Percentiles rank a stretch among this genome's conserved stretches.
These are phyloP conservation scores for Himalopsyche anomala DNA, from an alignment of 2,888 invertebrate genomes.

Conservation along the genomic window DNA sequence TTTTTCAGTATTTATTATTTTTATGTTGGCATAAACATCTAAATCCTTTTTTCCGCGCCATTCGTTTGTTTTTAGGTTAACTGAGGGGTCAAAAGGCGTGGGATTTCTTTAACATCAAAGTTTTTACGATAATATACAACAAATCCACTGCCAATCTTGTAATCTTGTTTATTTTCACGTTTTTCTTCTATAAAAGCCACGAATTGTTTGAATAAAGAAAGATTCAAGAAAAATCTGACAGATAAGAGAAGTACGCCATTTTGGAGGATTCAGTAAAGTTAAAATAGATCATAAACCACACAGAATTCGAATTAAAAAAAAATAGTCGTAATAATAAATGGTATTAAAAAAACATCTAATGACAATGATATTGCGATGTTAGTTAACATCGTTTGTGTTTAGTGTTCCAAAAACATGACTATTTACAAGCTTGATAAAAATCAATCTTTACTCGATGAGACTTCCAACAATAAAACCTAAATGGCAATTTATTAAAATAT, in stretches of 20 bases:
- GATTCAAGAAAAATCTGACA: conserved; percentile 11
- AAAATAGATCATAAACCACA: no score
- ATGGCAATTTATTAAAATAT: no score
- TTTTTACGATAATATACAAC: conserved; percentile 32
- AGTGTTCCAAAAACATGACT: no score
- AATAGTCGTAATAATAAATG: no score
- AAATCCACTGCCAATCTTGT: conserved; percentile 31
- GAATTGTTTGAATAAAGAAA: conserved; percentile 21
- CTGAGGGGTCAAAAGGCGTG: conserved; percentile 2
- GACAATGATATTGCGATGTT: no score
- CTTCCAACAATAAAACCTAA: no score
- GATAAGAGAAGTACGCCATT: neutral
- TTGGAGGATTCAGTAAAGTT: no score
- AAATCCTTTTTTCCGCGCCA: neutral
- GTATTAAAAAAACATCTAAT: no score
- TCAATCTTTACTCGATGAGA: no score
- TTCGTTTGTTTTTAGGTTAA: neutral
- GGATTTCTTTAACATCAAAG: conserved; percentile 34
- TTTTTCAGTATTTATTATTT: neutral
- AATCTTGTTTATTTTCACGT: conserved; percentile 31
- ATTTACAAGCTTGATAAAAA: no score
- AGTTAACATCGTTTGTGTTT: no score
- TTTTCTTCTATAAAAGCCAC: neutral
- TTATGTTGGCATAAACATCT: neutral
- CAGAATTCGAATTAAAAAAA: no score